Conservation (phyloP, 1,140 invertebrate genomes). For the Diorhabda carinulata region DNA sequence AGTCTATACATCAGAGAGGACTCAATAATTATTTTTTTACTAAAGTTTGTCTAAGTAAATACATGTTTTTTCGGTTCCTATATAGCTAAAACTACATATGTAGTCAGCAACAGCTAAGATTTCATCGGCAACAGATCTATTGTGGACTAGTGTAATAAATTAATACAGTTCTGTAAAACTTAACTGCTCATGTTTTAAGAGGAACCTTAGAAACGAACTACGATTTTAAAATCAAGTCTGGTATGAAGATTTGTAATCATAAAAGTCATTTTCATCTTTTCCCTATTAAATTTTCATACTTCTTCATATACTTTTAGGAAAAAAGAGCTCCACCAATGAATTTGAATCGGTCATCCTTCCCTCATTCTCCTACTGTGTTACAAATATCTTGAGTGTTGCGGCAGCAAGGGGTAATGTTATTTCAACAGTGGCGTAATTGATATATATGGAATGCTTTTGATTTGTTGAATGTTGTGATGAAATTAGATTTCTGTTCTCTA, state of each 20-base stretch:
- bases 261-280: neutral
- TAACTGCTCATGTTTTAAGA: too few species aligned
- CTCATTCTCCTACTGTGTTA: neutral
- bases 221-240: neutral
- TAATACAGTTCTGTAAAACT: too few species aligned
- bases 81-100: too few species aligned
- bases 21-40: too few species aligned
- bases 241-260: neutral
- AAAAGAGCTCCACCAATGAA: neutral
- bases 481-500: neutral
- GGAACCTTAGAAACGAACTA: neutral
- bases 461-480: neutral
- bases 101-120: too few species aligned
- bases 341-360: neutral
- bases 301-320: neutral
- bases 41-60: too few species aligned
- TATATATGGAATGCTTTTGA: neutral
- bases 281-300: neutral
- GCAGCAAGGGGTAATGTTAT: neutral
- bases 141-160: too few species aligned
- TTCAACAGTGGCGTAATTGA: neutral
- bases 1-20: too few species aligned
- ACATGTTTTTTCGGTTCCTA: too few species aligned
- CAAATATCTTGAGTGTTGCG: neutral
- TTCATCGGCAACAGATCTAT: too few species aligned